Evolutionary conservation across 2,888 invertebrate genomes (phyloP), one percentile per base, ranked within the genome.

Genomic region (Ceraclea dissimilis): DNA sequence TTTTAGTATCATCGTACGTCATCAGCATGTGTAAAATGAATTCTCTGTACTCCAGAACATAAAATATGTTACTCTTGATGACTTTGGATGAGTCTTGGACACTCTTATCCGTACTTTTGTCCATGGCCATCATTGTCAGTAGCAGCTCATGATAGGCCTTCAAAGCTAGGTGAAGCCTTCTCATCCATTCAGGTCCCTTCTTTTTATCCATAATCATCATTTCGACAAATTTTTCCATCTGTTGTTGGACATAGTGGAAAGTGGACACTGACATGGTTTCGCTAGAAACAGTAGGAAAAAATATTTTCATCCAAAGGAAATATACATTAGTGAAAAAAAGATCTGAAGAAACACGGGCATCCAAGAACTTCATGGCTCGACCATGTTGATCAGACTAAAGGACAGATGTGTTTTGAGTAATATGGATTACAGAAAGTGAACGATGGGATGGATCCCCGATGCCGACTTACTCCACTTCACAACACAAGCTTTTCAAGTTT

Each of bases 171-270:
- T 97, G 96, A 58, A 95, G 79, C 63, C 93, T 82, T 65, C 84
- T 81, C 10, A 91, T 88, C 95, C 95, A 97, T 33, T 84, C 72
- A 4, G 80, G 73, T 61, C 84, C 81, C 68, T 90, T 88, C 68
- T 90, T 90, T 75, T 95, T 96, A 68, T 97, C 94, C 49, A 84
- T 80, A 63, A 78, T 74, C 67, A 95, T 87, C 85, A 88, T 87
- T 67, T 93, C 93, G 68, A 83, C 83, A 68, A 86, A 90, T 61
- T 81, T 83, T 67, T 93, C 93, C 79, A 96, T 82, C 74, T 94
- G 89, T 65, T 91, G 90, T 72, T 97, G 95, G 8, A 96, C 88
- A 72, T 92, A 92, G 75, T 98, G 94, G 72, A 98, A 97, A 66
- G 89, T 86, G 61, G 88, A 85, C 2, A 93, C 84, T 17, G 93